Evolutionary conservation across 2,113 vertebrate genomes (phyloP).

Genomic region (Amphilophus citrinellus): DNA sequence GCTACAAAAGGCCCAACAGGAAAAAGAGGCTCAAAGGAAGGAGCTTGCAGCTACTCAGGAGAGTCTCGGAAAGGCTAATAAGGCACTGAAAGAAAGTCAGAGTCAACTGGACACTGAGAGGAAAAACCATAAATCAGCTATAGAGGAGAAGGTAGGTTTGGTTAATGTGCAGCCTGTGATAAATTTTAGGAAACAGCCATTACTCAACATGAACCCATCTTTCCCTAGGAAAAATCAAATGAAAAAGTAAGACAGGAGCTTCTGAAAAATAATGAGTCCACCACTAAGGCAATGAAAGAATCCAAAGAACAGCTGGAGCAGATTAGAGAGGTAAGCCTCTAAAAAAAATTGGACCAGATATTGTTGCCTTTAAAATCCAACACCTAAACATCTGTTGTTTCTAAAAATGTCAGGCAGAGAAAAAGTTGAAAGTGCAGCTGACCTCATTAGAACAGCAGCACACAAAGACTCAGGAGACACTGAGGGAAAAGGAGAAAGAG

Average conservation of each 20-base stretch:
- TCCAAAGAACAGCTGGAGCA: slow-evolving; percentile 87
- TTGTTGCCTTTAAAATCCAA: not conserved
- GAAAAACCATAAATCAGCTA: slow-evolving; percentile 83
- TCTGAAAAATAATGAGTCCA: slow-evolving; percentile 83
- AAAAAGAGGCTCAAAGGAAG: slow-evolving; percentile 84
- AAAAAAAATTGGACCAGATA: not conserved
- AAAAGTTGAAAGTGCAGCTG: slow-evolving; percentile 84
- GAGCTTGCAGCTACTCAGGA: slow-evolving; percentile 86
- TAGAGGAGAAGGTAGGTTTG: slow-evolving; percentile 88
- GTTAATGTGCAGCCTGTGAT: rapidly evolving
- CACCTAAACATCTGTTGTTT: not conserved
- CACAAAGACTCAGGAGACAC: slow-evolving; percentile 78
- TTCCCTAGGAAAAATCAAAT: slow-evolving; percentile 86
- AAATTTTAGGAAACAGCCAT: not conserved
- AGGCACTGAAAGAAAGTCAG: slow-evolving; percentile 86
- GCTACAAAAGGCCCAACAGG: slow-evolving; percentile 83
- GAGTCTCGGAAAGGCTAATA: slow-evolving; percentile 82
- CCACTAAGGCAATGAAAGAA: slow-evolving; percentile 85
- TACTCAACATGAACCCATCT: not conserved
- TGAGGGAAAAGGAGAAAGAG: slow-evolving; percentile 87
- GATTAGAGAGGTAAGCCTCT: slow-evolving; percentile 84
- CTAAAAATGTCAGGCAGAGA: slow-evolving; percentile 81
- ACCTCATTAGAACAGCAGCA: slow-evolving; percentile 81
- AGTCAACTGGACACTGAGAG: slow-evolving; percentile 89
- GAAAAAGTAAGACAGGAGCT: slow-evolving; percentile 89